Evolutionary conservation across 2,113 vertebrate genomes (phyloP).

Genomic region (Phodopus roborovskii): DNA sequence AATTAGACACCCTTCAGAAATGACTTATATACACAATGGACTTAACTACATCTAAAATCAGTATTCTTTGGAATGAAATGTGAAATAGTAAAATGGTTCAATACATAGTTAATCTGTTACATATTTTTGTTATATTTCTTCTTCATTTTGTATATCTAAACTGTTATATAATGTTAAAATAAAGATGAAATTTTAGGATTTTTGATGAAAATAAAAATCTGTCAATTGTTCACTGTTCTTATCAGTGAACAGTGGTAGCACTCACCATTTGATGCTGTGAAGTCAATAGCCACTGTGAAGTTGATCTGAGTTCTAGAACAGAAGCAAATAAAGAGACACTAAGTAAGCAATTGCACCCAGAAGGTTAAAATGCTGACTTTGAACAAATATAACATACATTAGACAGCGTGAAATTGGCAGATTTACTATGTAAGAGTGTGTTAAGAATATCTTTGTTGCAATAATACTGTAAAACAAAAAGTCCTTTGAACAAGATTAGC

Average conservation of each 20-base stretch:
- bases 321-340: constrained; percentile 67
- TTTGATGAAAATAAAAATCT: background rate
- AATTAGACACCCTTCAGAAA: background rate
- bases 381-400: background rate
- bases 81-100: background rate
- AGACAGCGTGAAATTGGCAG: background rate
- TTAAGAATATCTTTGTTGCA: background rate
- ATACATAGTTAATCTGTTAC: background rate
- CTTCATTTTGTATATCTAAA: background rate
- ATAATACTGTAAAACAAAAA: background rate
- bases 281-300: constrained; percentile 99
- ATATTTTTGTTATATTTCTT: background rate
- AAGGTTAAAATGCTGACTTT: background rate
- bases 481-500: background rate
- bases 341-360: background rate
- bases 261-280: constrained; percentile 99
- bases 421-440: background rate
- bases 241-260: constrained; percentile 55
- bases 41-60: background rate
- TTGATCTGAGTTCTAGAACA: constrained; percentile 97
- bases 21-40: background rate
- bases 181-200: background rate
- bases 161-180: background rate
- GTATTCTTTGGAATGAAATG: background rate
- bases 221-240: background rate